Evolutionary conservation across 2,113 vertebrate species (phyloP).

Genomic region (Reinhardtius hippoglossoides): DNA sequence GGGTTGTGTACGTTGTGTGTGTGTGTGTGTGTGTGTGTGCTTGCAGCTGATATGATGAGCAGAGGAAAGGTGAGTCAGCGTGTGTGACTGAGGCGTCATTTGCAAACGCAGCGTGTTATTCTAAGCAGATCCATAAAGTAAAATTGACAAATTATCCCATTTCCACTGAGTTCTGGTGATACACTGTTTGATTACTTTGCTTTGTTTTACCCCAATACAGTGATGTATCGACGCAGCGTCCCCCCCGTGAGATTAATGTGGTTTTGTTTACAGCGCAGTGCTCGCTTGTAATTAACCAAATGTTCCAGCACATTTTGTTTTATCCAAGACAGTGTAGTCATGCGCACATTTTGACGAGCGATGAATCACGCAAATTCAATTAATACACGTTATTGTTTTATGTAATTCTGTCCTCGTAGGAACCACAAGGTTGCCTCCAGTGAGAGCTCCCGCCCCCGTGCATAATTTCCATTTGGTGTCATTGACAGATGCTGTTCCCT

Average conservation of each 20-base stretch:
- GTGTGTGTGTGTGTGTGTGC: conserved; percentile 23
- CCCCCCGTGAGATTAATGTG: conserved; percentile 51
- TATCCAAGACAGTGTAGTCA: conserved; percentile 51
- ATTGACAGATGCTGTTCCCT: conserved; percentile 69
- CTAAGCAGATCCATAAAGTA: conserved; percentile 40
- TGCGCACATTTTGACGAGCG: conserved; percentile 58
- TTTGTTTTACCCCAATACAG: conserved; percentile 53
- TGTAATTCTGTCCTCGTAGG: conserved; percentile 29
- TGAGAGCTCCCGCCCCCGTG: background rate
- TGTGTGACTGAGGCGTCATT: conserved; percentile 64
- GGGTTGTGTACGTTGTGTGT: conserved; percentile 33
- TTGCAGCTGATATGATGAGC: conserved; percentile 55
- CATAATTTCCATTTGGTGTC: conserved; percentile 68
- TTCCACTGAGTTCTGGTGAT: conserved; percentile 19
- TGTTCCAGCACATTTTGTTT: conserved; percentile 67
- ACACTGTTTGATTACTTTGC: conserved; percentile 34
- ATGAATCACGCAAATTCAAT: conserved; percentile 65
- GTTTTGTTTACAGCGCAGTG: conserved; percentile 61
- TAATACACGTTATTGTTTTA: conserved; percentile 51
- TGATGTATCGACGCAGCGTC: conserved; percentile 51
- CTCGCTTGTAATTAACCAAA: conserved; percentile 58
- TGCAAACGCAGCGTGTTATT: conserved; percentile 51
- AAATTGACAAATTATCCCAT: conserved; percentile 39
- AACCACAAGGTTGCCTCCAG: conserved; percentile 31
- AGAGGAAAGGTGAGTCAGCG: conserved; percentile 46